Base-by-base conservation (phyloP, 2,113 vertebrate species). In the Prolemur simus region DNA sequence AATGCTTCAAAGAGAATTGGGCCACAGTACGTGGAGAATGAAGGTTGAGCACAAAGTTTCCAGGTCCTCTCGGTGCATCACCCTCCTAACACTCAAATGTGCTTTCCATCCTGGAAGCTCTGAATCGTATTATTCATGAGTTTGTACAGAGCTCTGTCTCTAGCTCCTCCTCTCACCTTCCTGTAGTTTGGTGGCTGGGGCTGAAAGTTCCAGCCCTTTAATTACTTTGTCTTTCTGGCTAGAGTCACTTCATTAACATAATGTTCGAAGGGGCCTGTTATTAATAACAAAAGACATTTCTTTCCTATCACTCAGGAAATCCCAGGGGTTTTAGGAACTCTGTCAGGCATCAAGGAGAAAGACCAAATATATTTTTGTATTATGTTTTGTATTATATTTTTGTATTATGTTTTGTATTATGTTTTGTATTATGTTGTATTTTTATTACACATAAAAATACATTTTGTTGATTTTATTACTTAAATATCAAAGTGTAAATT, bases 401-500 rank as follows among this genome's bases (percentile, higher is more conserved):
- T 71, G 11, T 76, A 6, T 93, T 91, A 39, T 49, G 56, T 12
- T 45, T 45, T n/a, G n/a, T n/a, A n/a, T n/a, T n/a, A n/a, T n/a
- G n/a, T 69, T 83, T 85, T 71, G 11, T 76, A 6, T 93, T 91
- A 39, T 49, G 56, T 12, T 45, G n/a, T n/a, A n/a, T n/a, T n/a
- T n/a, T n/a, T n/a, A n/a, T 45, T 10, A 58, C 13, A 63, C 6
- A 27, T 37, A 42, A 84, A 84, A 86, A 60, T 25, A 56, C n/a
- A 66, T 73, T 86, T 93, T 39, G n/a, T 90, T 92, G 34, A 17
- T 78, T 95, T 94, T 92, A 89, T 91, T 83, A 82, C n/a, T 74
- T 92, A 66, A 86, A 39, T 76, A 60, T 81, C 37, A 81, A 49
- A 94, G 84, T 87, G 32, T 84, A 49, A 25, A 11, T 81, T 93